These are phyloP conservation scores for Isurus oxyrinchus DNA, from an alignment of 2,113 vertebrate species.

Conservation along the genomic window DNA sequence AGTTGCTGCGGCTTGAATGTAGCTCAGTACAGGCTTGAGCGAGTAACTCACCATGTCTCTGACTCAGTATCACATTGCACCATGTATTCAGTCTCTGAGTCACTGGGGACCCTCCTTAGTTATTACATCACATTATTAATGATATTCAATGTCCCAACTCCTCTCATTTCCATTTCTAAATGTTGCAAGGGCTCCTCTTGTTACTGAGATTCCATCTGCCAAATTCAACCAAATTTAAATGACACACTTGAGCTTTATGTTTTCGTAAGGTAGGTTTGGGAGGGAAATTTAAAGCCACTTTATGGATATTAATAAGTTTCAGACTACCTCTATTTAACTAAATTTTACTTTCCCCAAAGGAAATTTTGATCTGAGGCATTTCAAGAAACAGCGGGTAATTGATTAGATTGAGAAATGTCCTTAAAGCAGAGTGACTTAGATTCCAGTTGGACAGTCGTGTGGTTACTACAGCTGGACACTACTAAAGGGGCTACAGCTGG, in stretches of 20 bases:
- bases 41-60: background rate
- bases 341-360: background rate
- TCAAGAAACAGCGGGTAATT: background rate
- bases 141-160: background rate
- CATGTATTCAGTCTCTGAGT: background rate
- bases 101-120: background rate
- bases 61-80: background rate
- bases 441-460: background rate
- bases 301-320: background rate
- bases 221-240: background rate
- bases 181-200: too few species aligned
- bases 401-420: background rate
- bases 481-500: background rate
- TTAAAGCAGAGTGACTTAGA: background rate
- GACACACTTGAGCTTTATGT: background rate
- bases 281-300: background rate
- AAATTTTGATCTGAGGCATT: conserved; percentile 16
- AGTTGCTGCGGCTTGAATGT: background rate
- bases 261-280: background rate
- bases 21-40: background rate
- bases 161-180: background rate
- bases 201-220: background rate
- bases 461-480: background rate
- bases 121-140: background rate
- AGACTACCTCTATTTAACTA: background rate